Evolutionary conservation across 92 coral and sea anemone genomes (phyloP).

Genomic region (Porites lobata): DNA sequence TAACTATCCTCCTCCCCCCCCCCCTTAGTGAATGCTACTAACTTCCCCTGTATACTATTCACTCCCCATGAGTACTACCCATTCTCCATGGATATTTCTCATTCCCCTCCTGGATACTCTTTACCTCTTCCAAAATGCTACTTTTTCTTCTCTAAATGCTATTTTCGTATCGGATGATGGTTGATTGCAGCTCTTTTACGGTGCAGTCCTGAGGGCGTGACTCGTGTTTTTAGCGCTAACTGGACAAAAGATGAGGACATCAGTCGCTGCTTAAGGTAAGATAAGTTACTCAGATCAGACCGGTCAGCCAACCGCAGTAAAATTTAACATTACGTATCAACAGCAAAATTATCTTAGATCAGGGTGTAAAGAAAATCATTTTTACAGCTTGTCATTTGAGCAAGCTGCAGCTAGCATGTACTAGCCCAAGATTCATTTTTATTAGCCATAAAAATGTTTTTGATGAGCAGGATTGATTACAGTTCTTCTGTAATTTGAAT

Average conservation of each 20-base stretch:
- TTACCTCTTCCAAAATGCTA: too few species aligned
- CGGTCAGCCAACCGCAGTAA: neutral
- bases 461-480: too few species aligned
- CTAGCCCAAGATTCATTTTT: too few species aligned
- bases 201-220: constrained; percentile 79
- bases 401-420: too few species aligned
- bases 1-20: neutral
- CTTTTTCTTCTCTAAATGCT: neutral
- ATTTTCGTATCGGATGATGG: neutral
- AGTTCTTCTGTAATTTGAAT: too few species aligned
- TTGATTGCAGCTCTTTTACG: constrained; percentile 67
- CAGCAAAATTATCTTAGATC: too few species aligned
- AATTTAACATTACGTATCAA: too few species aligned
- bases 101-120: neutral
- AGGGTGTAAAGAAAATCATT: too few species aligned
- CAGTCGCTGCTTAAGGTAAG: constrained; percentile 94
- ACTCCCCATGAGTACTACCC: neutral
- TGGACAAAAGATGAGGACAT: constrained; percentile 99
- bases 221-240: constrained; percentile 93
- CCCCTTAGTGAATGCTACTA: neutral
- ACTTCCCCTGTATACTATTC: neutral
- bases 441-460: too few species aligned
- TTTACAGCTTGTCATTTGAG: too few species aligned
- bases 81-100: neutral
- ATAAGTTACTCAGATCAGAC: neutral